Evolutionary conservation across 1,140 invertebrate species (phyloP).

Genomic region (Drosophila novamexicana): DNA sequence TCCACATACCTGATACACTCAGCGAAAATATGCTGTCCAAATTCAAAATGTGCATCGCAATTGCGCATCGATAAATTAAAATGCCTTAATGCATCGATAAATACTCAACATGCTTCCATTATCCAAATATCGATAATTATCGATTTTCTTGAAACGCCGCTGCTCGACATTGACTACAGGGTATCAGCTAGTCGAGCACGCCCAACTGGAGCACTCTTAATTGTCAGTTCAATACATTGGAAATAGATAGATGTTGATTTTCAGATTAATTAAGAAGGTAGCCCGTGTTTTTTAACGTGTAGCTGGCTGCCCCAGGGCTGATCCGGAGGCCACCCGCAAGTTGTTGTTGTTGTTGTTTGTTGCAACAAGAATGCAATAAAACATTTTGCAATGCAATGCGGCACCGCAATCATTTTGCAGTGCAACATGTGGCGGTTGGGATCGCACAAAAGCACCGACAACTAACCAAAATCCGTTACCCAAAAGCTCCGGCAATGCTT

Average conservation of each 20-base stretch:
- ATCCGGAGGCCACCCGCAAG: constrained; percentile 1
- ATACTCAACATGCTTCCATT: too few relatives aligned
- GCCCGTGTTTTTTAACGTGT: neutral
- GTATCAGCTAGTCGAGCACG: too few relatives aligned
- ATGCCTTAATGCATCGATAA: too few relatives aligned
- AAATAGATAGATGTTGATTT: too few relatives aligned
- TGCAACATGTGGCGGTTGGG: constrained; percentile 50
- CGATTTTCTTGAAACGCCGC: too few relatives aligned
- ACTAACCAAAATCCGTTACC: constrained; percentile 23
- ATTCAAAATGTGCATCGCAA: neutral
- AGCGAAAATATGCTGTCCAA: neutral
- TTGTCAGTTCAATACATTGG: too few relatives aligned
- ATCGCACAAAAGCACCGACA: constrained; percentile 19
- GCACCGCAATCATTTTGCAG: constrained; percentile 57
- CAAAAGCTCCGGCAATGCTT: constrained; percentile 7
- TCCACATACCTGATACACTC: constrained; percentile 11
- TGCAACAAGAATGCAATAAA: constrained; percentile 60
- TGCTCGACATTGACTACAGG: too few relatives aligned
- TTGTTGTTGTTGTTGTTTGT: constrained; percentile 10
- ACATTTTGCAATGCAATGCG: constrained; percentile 63
- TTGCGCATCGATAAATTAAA: too few relatives aligned
- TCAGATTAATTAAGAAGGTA: too few relatives aligned
- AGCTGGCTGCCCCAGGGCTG: neutral
- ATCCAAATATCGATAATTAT: too few relatives aligned
- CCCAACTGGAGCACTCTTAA: too few relatives aligned